Conservation (phyloP, 2,888 invertebrate genomes). For the Caenorhabditis plicata region DNA sequence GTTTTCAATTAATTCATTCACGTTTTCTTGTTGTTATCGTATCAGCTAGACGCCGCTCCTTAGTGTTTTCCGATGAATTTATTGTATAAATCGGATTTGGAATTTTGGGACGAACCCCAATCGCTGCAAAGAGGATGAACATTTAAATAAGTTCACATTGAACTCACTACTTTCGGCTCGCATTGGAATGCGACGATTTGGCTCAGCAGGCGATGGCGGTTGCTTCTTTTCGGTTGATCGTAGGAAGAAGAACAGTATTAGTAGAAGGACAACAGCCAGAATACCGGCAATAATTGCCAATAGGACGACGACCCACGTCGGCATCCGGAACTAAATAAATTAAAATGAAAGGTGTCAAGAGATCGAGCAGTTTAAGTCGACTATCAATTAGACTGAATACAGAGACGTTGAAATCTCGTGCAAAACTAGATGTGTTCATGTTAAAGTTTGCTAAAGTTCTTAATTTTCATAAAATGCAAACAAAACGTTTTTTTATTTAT, state of each 20-base stretch:
- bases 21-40: constrained; percentile 41
- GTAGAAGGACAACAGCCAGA: constrained; percentile 27
- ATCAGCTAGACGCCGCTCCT: constrained; percentile 34
- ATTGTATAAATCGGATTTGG: constrained; percentile 44
- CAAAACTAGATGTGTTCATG: no score
- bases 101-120: constrained; percentile 41
- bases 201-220: constrained; percentile 30
- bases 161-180: constrained; percentile 29
- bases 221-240: constrained; percentile 29
- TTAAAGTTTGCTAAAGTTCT: no score
- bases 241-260: constrained; percentile 28
- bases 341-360: constrained; percentile 4
- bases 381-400: no score
- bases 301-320: constrained; percentile 36
- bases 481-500: no score
- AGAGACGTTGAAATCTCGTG: no score
- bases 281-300: constrained; percentile 34
- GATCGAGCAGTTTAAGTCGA: background rate
- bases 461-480: no score
- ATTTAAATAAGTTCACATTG: background rate
- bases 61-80: constrained; percentile 24
- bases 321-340: constrained; percentile 29
- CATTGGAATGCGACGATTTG: constrained; percentile 20
- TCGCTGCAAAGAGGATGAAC: constrained; percentile 4
- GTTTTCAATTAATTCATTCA: constrained; percentile 1